Conservation (phyloP, 2,888 invertebrate genomes). For the Choreutis nemorana region DNA sequence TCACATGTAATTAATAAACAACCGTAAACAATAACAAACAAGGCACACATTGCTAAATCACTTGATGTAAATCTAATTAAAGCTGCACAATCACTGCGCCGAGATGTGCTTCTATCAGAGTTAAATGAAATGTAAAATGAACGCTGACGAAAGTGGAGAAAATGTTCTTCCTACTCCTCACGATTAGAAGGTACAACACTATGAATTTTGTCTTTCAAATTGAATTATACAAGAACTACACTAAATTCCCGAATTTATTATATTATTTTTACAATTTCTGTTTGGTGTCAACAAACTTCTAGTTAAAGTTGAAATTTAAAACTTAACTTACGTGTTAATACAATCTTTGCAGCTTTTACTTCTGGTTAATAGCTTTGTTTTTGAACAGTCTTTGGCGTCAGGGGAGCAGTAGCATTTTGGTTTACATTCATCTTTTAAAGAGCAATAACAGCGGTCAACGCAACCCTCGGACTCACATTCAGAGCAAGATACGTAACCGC, state of each 20-base stretch:
- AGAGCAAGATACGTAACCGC: conserved; percentile 85
- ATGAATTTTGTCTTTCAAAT: too few species aligned
- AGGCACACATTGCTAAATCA: conserved; percentile 26
- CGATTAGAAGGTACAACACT: too few species aligned
- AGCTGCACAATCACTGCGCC: conserved; percentile 33
- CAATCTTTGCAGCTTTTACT: conserved; percentile 53
- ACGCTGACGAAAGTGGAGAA: conserved; percentile 49
- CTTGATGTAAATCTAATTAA: conserved; percentile 41
- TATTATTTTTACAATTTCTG: too few species aligned
- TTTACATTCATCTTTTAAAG: conserved; percentile 67
- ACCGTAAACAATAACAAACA: conserved; percentile 34
- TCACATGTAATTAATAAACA: conserved; percentile 23
- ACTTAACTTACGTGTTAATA: conserved; percentile 45
- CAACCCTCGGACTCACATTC: conserved; percentile 91
- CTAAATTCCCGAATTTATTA: too few species aligned
- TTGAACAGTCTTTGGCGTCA: conserved; percentile 51
- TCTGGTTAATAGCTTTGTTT: conserved; percentile 33
- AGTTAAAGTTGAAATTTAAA: conserved; percentile 7
- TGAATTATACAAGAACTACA: too few species aligned
- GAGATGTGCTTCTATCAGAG: conserved; percentile 34
- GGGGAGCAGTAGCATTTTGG: conserved; percentile 72
- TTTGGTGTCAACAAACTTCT: too few species aligned
- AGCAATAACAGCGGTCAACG: conserved; percentile 88
- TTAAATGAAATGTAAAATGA: conserved; percentile 41
- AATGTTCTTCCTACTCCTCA: too few species aligned